phyloP scores from a whole-genome alignment of 2,113 vertebrate species.

The Bubalus kerabau region DNA sequence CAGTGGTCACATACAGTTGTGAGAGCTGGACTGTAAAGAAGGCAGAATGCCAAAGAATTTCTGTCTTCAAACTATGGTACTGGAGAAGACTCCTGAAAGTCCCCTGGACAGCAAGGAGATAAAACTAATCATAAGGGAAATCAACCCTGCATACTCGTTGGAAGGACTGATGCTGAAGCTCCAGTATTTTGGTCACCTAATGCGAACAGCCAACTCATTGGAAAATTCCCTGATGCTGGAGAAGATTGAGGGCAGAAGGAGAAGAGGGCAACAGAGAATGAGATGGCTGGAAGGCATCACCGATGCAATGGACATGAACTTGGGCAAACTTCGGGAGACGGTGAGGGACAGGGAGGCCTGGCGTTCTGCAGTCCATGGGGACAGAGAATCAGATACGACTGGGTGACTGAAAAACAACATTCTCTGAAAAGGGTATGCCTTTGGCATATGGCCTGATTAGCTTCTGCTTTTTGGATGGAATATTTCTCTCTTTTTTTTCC shows the following conservation, averaged over 20 bases:
- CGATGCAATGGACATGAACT: not conserved
- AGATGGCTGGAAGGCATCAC: not conserved
- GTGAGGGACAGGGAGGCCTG: not conserved
- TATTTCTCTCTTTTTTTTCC: not conserved
- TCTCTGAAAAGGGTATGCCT: not conserved
- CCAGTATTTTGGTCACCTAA: not conserved
- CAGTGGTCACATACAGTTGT: not conserved
- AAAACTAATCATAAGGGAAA: not conserved
- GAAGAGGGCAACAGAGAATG: not conserved
- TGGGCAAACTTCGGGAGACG: not conserved
- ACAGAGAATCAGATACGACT: not conserved
- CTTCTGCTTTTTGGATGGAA: not conserved
- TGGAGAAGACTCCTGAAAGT: not conserved
- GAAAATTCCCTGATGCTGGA: not conserved
- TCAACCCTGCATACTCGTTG: not conserved
- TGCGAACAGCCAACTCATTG: rapidly evolving
- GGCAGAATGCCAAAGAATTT: not conserved
- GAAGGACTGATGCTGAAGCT: not conserved
- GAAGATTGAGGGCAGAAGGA: not conserved
- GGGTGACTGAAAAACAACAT: not conserved
- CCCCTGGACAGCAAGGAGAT: not conserved
- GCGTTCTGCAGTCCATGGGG: not conserved
- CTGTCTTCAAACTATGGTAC: not conserved
- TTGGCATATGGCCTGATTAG: not conserved
- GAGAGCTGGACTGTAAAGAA: not conserved